Percentiles rank a stretch among this genome's conserved stretches.
These are phyloP conservation scores for Brevipalpus yothersi DNA, from an alignment of 1,140 invertebrate genomes.

Conservation along the genomic window DNA sequence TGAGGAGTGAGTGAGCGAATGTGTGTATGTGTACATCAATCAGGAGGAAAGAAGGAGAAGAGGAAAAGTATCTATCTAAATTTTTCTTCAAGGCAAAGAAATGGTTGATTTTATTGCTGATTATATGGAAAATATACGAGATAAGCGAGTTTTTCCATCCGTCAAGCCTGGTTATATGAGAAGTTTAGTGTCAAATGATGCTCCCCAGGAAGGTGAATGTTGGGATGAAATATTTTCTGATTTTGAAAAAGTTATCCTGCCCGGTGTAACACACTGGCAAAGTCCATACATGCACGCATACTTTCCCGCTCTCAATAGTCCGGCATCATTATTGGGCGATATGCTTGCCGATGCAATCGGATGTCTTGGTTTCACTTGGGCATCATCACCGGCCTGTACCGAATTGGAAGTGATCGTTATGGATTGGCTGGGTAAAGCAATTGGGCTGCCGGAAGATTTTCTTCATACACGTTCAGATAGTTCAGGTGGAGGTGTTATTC, in stretches of 20 bases:
- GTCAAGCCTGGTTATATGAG: constrained; percentile 30
- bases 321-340: constrained; percentile 62
- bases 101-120: constrained; percentile 22
- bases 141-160: constrained; percentile 28
- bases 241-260: constrained; percentile 30
- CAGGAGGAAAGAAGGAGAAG: no score
- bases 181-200: constrained; percentile 17
- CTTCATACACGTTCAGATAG: constrained; percentile 18
- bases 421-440: constrained; percentile 78
- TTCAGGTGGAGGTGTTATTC: constrained; percentile 59
- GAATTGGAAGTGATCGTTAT: constrained; percentile 79
- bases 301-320: constrained; percentile 82
- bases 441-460: constrained; percentile 59
- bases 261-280: constrained; percentile 66
- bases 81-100: constrained; percentile 9
- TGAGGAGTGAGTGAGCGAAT: background rate
- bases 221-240: constrained; percentile 28
- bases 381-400: constrained; percentile 71
- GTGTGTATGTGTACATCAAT: no score
- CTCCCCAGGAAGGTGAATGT: constrained; percentile 20
- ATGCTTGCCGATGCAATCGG: constrained; percentile 55
- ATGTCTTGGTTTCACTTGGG: constrained; percentile 77
- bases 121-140: constrained; percentile 38
- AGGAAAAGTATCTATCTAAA: background rate
- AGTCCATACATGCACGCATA: constrained; percentile 82